Conservation (phyloP, 1,140 invertebrate genomes). For the Metaphire vulgaris region DNA sequence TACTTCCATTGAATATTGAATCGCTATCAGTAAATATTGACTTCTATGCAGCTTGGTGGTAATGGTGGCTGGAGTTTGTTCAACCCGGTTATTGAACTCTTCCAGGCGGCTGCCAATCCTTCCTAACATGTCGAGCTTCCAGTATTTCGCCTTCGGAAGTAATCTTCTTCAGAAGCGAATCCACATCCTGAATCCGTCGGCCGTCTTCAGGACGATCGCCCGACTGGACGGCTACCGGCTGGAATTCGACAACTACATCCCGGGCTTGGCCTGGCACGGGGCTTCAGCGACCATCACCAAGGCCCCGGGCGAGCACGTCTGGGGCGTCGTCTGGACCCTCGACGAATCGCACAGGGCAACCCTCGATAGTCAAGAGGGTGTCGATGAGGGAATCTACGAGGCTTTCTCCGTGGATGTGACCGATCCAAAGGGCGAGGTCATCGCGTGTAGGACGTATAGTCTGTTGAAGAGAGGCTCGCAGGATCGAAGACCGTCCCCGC, state of each 20-base stretch:
- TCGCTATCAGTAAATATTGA: too few relatives aligned
- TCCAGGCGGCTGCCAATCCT: too few relatives aligned
- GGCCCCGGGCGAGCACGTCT: not conserved
- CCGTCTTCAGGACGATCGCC: not conserved
- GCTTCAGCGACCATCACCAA: not conserved
- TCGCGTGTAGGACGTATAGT: not conserved
- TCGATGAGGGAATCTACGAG: not conserved
- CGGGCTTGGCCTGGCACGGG: not conserved
- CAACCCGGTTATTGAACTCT: too few relatives aligned
- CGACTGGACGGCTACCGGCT: not conserved
- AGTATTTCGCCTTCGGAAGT: not conserved
- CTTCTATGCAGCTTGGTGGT: too few relatives aligned
- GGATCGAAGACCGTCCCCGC: not conserved
- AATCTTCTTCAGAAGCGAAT: not conserved
- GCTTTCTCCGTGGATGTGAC: not conserved
- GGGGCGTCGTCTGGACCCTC: not conserved
- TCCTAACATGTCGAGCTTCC: too few relatives aligned
- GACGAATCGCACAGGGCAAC: not conserved
- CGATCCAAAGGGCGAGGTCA: not conserved
- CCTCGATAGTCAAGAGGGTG: not conserved
- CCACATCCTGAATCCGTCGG: not conserved
- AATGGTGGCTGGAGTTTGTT: too few relatives aligned
- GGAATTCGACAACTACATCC: not conserved
- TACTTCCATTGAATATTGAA: too few relatives aligned
- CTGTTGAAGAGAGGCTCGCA: not conserved